phyloP scores from a whole-genome alignment of 1,140 invertebrate species.

The Procambarus virginalis region DNA sequence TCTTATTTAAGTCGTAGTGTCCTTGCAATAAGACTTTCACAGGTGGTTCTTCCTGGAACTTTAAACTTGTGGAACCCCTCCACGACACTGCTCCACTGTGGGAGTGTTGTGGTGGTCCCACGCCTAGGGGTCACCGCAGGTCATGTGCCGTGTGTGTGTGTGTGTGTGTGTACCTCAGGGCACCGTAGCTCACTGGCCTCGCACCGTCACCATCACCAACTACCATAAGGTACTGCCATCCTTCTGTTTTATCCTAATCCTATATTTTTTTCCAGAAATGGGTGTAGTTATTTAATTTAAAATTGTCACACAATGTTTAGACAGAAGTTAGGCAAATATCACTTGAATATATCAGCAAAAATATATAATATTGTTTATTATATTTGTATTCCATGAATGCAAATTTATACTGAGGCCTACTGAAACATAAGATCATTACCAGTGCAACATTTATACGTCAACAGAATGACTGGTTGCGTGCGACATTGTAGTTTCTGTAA shows the following conservation, averaged over 20 bases:
- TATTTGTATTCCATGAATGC: conserved; percentile 20
- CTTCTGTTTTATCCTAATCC: neutral
- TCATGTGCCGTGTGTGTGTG: no score
- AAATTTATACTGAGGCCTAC: neutral
- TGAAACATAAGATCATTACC: no score
- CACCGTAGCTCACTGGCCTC: neutral
- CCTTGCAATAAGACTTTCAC: no score
- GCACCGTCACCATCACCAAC: neutral
- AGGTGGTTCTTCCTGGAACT: no score
- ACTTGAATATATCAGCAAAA: neutral
- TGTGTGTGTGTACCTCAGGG: no score
- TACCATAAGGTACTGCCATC: neutral
- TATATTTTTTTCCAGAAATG: no score
- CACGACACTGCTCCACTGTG: no score
- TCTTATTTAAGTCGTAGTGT: no score
- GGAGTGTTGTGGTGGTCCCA: no score
- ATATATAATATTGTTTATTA: neutral
- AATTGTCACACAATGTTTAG: neutral
- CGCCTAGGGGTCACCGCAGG: no score
- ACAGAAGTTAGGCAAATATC: neutral
- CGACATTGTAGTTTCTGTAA: conserved; percentile 43
- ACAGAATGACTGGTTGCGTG: conserved; percentile 53
- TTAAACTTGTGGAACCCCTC: no score
- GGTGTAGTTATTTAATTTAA: neutral
- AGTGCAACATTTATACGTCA: conserved; percentile 6